phyloP scores from a whole-genome alignment of 2,797 vertebrate genomes.

The Botia kubotai region DNA sequence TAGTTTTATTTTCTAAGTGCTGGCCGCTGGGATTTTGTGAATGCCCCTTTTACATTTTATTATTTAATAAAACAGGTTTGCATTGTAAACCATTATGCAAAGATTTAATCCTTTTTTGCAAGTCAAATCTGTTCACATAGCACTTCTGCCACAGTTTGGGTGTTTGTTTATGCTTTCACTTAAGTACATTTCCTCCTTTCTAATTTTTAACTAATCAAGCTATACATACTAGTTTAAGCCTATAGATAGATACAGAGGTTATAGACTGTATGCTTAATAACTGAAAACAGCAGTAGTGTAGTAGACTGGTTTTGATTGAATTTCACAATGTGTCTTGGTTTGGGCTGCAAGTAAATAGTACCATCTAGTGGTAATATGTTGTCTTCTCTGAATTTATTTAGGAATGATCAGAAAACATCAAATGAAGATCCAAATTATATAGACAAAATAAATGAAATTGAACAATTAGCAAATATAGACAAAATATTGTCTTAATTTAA shows the following conservation, averaged over 20 bases:
- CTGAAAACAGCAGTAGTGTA: background rate
- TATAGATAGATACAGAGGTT: background rate
- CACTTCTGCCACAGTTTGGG: background rate
- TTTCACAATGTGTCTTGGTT: background rate
- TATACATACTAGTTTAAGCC: background rate
- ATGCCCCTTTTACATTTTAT: background rate
- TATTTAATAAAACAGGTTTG: conserved; percentile 6
- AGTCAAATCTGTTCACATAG: conserved; percentile 1
- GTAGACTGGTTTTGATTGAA: background rate
- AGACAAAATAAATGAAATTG: too few relatives aligned
- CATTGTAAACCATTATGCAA: conserved; percentile 17
- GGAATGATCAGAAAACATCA: background rate
- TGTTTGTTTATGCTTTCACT: background rate
- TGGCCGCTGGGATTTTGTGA: background rate
- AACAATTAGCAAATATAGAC: too few relatives aligned
- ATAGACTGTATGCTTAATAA: background rate
- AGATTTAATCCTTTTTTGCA: background rate
- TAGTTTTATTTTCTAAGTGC: background rate
- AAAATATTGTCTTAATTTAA: too few relatives aligned
- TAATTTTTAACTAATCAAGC: background rate
- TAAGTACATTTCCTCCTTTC: background rate
- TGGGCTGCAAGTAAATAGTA: background rate
- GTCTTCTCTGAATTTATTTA: background rate
- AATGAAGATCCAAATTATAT: background rate
- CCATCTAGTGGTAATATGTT: conserved; percentile 2